Conservation (phyloP, 2,113 vertebrate genomes). For the Acanthisitta chloris region DNA sequence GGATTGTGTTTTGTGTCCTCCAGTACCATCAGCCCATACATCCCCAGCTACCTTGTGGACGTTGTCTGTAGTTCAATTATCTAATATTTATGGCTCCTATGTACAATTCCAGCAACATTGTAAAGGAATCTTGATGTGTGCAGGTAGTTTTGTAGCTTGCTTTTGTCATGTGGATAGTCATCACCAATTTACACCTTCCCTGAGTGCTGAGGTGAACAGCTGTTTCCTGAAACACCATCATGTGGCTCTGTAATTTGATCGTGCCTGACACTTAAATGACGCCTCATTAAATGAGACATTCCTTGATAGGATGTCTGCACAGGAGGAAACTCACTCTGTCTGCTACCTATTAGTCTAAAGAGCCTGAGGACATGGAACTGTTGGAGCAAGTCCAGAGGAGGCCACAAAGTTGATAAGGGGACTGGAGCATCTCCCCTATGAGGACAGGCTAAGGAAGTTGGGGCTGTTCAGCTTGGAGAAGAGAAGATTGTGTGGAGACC, state of each 20-base stretch:
- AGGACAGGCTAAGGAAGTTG: no score
- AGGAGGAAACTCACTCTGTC: not conserved
- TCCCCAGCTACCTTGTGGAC: not conserved
- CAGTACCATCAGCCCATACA: rapidly evolving
- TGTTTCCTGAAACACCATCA: not conserved
- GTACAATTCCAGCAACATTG: not conserved
- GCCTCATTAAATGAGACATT: not conserved
- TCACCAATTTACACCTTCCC: not conserved
- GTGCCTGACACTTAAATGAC: not conserved
- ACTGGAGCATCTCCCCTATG: no score
- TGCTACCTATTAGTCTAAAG: not conserved
- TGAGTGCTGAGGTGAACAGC: not conserved
- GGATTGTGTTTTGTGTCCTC: not conserved
- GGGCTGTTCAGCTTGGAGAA: no score
- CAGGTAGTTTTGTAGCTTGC: not conserved
- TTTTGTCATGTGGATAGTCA: not conserved
- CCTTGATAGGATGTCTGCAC: not conserved
- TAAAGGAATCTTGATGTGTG: not conserved
- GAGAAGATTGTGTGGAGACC: no score
- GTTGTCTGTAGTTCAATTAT: rapidly evolving
- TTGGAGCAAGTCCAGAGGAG: no score
- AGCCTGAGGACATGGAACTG: no score
- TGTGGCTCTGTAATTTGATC: not conserved
- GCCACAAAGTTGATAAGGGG: no score
- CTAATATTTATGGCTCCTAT: rapidly evolving